A percentile compares a stretch with the other conserved stretches of the same genome.
These are phyloP conservation scores for Solenopsis fugax DNA, from an alignment of 1,140 invertebrate genomes.

Conservation along the genomic window DNA sequence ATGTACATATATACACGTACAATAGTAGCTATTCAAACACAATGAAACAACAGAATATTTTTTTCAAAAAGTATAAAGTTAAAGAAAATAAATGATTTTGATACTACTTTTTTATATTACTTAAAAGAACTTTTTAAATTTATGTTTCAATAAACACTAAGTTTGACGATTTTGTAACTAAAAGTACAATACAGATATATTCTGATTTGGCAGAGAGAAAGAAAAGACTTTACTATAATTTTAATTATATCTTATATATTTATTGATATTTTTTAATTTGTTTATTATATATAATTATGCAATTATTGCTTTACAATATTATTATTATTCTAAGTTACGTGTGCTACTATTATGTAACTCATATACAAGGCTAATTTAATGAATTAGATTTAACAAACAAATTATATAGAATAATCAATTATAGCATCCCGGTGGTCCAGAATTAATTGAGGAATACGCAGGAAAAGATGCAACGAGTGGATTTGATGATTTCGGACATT, in stretches of 20 bases:
- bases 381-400: slow-evolving; percentile 8
- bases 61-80: neutral
- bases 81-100: neutral
- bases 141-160: neutral
- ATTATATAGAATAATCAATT: slow-evolving; percentile 51
- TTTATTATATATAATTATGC: slow-evolving; percentile 9
- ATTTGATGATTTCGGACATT: slow-evolving; percentile 90
- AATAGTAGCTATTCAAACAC: neutral
- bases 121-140: neutral
- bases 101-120: neutral
- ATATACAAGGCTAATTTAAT: neutral
- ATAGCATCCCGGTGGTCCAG: slow-evolving; percentile 90
- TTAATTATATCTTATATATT: neutral
- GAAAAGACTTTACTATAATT: neutral
- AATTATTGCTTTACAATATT: neutral
- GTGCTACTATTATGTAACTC: neutral
- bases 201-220: neutral
- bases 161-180: neutral
- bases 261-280: neutral
- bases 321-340: neutral
- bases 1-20: neutral
- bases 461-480: slow-evolving; percentile 89
- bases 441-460: slow-evolving; percentile 88
- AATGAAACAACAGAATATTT: neutral
- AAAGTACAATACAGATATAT: neutral